Evolutionary conservation across 2,113 vertebrate species (phyloP), one percentile per base, ranked within the genome.

Genomic region (Craseonycteris thonglongyai): DNA sequence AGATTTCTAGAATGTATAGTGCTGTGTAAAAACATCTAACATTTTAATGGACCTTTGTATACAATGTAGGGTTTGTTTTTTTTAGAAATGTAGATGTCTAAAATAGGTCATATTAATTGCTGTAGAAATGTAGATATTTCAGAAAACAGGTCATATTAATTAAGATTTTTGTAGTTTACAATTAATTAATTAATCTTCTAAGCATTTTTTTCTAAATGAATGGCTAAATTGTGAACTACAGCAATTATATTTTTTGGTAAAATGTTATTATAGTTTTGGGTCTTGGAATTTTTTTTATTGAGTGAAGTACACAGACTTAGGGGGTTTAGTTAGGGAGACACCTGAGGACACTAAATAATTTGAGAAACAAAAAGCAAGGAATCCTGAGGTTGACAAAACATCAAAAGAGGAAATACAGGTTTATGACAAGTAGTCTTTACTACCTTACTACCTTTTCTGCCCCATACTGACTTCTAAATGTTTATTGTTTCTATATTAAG

Each of bases 391-490:
- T 42, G 40, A 65, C 14, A 47, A 88, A 96, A 0, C 0, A 38
- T 21, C 14, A 85, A 42, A 61, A 1, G 10, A 63, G 1, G 3
- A 92, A 84, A 58, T 38, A 2, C 71, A 35, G 33, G 7, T 56
- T 1, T 33, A 16, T 58, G 3, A 12, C 30, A 40, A 11, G 3
- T 40, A 47, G 26, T 35, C 9, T 63, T 61, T 4, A 19, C 4
- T 47, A 12, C 8, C 47, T 61, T 4, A 19, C 4, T 47, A 12
- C 8, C 47, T 65, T 65, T 87, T 18, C 22, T 78, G 5, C 3
- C 1, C n/a, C 3, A 26, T 45, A 8, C 9, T 22, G 30, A 54
- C 13, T 33, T 42, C 6, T 33, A 63, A 1, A 54, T 1, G 1
- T 35, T 18, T 28, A 40, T 8, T 69, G 6, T 87, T 90, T 68